Base-by-base conservation (phyloP, 2,888 invertebrate species). In the Hirtodrosophila cameraria region DNA sequence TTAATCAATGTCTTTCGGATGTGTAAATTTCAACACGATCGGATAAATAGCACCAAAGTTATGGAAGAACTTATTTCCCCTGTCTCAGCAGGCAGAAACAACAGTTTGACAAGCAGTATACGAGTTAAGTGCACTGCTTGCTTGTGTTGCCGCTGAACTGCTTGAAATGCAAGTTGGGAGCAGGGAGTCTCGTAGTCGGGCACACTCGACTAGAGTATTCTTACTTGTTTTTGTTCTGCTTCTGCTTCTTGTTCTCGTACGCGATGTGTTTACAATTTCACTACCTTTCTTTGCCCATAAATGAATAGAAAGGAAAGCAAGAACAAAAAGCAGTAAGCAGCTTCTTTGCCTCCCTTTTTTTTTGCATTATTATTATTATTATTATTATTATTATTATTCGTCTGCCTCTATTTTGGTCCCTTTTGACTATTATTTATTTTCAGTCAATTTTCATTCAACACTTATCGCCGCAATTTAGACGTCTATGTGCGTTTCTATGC, bases 401-500 rank as follows among this genome's bases (percentile, higher is more conserved):
- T 9, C 20, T 28, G 30, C 20, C 30, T 13, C 30, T 39, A 38
- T 30, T 28, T 50, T 42, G 55, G 55, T 13, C 30, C 35, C 43
- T 30, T 28, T 50, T 42, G 55, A 63, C 64, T 53, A 64, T 69
- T 69, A 71, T 69, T 64, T 69, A 71, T 65, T 69, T 71, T 63
- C 71, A 71, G 54, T 69, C 61, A 46, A 71, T 57, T 69, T 55
- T 58, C 48, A 45, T 59, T 55, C 39, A 41, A 57, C 54, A 63
- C 65, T 71, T 80, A 71, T 57, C 53, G 64, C 25, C 45, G 15
- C 74, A 66, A 70, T 70, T 74, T 64, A 66, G 78, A 78, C 67
- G 75, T 78, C 63, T 74, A 62, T 63, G 75, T 58, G 76, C 59
- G 60, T 67, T 71, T 49, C 46, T 53, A 30, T 50, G 41, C 39